Conservation (phyloP, 2,113 vertebrate genomes). For the Strigops habroptila region DNA sequence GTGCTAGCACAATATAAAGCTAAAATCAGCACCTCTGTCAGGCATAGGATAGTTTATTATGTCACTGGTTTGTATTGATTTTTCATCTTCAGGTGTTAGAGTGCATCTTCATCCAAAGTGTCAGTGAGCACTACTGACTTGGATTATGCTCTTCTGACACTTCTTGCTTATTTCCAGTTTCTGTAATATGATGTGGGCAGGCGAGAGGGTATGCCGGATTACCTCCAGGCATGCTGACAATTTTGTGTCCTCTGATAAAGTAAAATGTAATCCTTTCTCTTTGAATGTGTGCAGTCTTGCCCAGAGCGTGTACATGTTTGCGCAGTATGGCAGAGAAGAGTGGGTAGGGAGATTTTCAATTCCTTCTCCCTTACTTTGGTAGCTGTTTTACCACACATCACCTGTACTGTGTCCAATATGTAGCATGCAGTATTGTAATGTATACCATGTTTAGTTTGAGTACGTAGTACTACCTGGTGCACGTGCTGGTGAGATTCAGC, state of each 20-base stretch:
- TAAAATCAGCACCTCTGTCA: neutral
- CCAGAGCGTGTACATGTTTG: neutral
- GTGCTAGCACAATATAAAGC: rapidly evolving
- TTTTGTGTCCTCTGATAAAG: neutral
- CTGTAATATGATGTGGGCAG: neutral
- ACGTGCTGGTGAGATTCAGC: neutral
- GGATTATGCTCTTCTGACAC: neutral
- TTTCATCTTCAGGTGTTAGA: neutral
- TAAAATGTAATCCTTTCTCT: neutral
- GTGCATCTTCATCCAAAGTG: neutral
- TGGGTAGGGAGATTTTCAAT: neutral
- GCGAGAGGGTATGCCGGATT: neutral
- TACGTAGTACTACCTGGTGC: neutral
- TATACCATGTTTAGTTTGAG: neutral
- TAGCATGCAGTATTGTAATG: neutral
- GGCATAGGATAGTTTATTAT: neutral
- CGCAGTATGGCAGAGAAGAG: neutral
- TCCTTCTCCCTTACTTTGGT: neutral
- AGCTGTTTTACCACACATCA: neutral
- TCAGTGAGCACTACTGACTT: neutral
- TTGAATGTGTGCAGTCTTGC: neutral
- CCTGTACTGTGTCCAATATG: neutral
- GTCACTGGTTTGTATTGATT: neutral
- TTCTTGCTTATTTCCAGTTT: neutral
- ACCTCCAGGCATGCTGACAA: neutral